Percentiles rank a stretch among this genome's conserved stretches.
Evolutionary conservation across 2,888 invertebrate genomes (phyloP).

Genomic region (Teleogryllus oceanicus): DNA sequence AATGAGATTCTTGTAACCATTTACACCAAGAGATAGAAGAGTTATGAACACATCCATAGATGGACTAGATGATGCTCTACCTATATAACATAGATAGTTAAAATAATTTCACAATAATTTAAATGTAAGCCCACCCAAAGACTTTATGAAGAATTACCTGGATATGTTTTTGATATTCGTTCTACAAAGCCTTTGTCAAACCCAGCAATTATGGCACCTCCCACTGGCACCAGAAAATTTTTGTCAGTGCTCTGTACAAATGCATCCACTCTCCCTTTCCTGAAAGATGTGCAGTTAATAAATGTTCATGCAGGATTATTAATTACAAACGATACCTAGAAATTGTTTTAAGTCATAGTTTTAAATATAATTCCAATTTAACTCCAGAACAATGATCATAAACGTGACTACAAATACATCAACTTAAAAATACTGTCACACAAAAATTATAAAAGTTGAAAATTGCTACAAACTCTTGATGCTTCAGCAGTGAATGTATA

Average conservation of each 20-base stretch:
- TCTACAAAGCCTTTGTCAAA: conserved; percentile 61
- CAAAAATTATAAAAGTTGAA: neutral
- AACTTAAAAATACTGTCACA: too few species aligned
- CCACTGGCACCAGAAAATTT: conserved; percentile 80
- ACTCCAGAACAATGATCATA: too few species aligned
- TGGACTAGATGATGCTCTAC: conserved; percentile 69
- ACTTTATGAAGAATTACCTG: conserved; percentile 51
- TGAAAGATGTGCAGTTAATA: conserved; percentile 41
- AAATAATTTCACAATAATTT: neutral
- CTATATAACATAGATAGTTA: conserved; percentile 44
- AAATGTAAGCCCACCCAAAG: neutral
- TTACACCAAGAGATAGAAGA: conserved; percentile 63
- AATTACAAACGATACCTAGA: too few species aligned
- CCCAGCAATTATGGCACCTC: conserved; percentile 72
- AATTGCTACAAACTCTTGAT: neutral
- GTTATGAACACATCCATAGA: conserved; percentile 74
- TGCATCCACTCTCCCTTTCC: conserved; percentile 67
- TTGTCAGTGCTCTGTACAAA: conserved; percentile 83
- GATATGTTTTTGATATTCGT: conserved; percentile 67
- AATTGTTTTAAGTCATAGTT: too few species aligned
- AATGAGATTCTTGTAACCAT: conserved; percentile 60
- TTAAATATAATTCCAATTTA: too few species aligned
- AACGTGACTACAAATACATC: too few species aligned
- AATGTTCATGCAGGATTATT: too few species aligned
- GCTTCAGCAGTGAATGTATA: neutral